Conservation (phyloP, 1,140 invertebrate genomes). For the Drosophila ironensis region DNA sequence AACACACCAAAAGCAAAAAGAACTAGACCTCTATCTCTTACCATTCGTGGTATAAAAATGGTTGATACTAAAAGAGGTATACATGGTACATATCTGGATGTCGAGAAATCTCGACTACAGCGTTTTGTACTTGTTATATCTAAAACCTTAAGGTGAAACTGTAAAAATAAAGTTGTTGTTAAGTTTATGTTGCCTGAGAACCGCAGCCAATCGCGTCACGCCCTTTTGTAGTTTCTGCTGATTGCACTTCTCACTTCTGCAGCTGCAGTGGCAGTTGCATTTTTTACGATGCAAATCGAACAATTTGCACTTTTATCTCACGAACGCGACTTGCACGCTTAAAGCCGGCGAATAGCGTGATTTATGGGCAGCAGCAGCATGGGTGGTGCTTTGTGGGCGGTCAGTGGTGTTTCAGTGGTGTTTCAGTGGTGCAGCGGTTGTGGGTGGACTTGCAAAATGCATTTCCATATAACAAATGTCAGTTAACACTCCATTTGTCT, state of each 20-base stretch:
- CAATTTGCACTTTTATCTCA: conserved; percentile 77
- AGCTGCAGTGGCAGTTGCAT: conserved; percentile 5
- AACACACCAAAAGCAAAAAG: too few relatives aligned
- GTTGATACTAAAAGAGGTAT: too few relatives aligned
- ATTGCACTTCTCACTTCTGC: conserved; percentile 58
- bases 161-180: conserved; percentile 26
- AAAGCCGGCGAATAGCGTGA: conserved; percentile 56
- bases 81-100: not conserved
- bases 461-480: conserved; percentile 63
- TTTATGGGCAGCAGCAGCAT: conserved; percentile 48
- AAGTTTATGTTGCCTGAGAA: conserved; percentile 25
- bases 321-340: conserved; percentile 63
- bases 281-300: conserved; percentile 77
- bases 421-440: not conserved
- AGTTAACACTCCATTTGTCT: conserved; percentile 78
- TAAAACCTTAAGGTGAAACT: not conserved
- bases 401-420: too few relatives aligned
- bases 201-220: conserved; percentile 36
- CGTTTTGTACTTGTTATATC: not conserved
- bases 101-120: too few relatives aligned
- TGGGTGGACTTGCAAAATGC: conserved; percentile 16
- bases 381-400: not conserved
- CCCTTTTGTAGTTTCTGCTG: conserved; percentile 56
- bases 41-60: too few relatives aligned
- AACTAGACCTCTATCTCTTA: too few relatives aligned